Percentiles rank a stretch among this genome's conserved stretches.
Evolutionary conservation across 1,140 invertebrate species (phyloP).

Genomic region (Lepidurus couesii): DNA sequence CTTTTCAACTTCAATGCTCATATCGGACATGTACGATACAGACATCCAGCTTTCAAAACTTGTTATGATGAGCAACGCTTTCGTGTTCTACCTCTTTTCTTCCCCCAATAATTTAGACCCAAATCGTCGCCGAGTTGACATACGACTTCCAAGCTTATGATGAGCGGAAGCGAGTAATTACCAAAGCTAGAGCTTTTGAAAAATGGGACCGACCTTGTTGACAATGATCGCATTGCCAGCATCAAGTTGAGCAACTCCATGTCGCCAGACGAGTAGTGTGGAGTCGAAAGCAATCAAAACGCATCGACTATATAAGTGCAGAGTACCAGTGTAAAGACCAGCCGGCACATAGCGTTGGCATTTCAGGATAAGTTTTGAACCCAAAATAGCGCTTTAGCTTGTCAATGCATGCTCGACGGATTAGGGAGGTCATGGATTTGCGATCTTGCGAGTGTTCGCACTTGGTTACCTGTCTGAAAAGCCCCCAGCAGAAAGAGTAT

Average conservation of each 20-base stretch:
- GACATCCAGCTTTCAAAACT: neutral
- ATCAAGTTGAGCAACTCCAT: neutral
- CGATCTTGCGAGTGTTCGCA: too few species aligned
- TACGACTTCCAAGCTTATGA: neutral
- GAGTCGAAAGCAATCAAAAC: too few species aligned
- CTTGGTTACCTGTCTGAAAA: too few species aligned
- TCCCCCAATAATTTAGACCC: constrained; percentile 8
- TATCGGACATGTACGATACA: neutral
- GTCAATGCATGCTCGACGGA: too few species aligned
- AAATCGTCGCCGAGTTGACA: neutral
- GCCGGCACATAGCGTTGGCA: too few species aligned
- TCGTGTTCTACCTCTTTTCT: neutral
- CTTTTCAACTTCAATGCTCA: neutral
- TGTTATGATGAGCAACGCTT: neutral
- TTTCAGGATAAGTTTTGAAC: too few species aligned
- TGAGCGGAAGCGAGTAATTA: neutral
- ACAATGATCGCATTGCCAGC: neutral
- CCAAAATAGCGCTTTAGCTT: too few species aligned
- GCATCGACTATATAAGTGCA: too few species aligned
- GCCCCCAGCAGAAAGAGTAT: too few species aligned
- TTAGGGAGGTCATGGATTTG: too few species aligned
- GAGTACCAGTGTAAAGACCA: too few species aligned
- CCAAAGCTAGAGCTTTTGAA: neutral
- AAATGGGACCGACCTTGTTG: neutral
- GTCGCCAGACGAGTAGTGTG: too few species aligned